Percentiles rank a stretch among this genome's conserved stretches.
Evolutionary conservation across 2,888 invertebrate genomes (phyloP).

Genomic region (Brassicogethes aeneus): DNA sequence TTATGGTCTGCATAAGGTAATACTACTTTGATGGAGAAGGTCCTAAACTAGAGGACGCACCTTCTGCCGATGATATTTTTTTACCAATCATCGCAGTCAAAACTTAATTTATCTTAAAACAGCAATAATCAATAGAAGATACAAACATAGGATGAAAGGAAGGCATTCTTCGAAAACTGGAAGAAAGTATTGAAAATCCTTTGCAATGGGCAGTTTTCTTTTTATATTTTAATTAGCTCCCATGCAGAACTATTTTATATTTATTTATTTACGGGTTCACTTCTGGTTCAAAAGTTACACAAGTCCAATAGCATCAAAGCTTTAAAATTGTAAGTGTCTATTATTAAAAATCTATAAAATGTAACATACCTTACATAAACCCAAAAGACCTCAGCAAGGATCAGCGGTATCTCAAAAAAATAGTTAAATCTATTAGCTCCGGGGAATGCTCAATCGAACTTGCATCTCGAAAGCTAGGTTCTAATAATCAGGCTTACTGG

Average conservation of each 20-base stretch:
- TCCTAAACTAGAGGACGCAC: neutral
- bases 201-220: neutral
- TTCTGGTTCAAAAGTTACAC: neutral
- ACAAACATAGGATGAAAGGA: neutral
- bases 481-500: neutral
- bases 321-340: neutral
- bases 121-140: neutral
- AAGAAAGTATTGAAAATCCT: neutral
- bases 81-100: neutral
- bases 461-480: neutral
- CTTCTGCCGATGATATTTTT: neutral
- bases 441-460: neutral
- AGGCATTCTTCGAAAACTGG: neutral
- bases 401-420: neutral
- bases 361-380: neutral
- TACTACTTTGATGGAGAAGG: neutral
- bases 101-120: neutral
- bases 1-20: neutral
- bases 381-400: slow-evolving; percentile 1
- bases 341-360: neutral
- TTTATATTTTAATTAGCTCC: neutral
- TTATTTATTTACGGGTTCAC: neutral
- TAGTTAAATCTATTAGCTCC: neutral
- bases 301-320: neutral
- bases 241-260: neutral